Base-by-base conservation (phyloP, 2,113 vertebrate genomes). In the Actenoides hombroni region DNA sequence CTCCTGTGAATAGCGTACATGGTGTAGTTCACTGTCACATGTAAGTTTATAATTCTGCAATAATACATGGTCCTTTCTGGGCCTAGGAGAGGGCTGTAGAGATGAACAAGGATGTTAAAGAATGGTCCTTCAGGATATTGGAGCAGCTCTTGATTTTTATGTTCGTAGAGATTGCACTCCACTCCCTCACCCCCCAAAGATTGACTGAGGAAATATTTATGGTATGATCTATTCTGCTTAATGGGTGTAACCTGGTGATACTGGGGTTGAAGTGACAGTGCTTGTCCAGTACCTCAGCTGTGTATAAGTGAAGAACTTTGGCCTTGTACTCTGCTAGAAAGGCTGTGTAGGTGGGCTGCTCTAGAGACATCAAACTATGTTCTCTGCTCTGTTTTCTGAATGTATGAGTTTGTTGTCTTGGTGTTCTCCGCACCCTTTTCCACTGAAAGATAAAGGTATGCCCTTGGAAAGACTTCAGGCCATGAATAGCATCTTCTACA, bases 351-450 rank as follows among this genome's bases (percentile, higher is more conserved):
- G 33, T 40, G 13, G 24, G 42, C 49, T 44, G 57, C n/a, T 83
- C 60, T 39, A 46, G 42, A 64, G 79, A 16, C 13, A 33, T 17
- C 0, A 1, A 49, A 33, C 11, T 26, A 1, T 10, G 4, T 33
- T 87, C 18, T 88, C 24, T 44, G 56, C 48, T 70, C 26, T 67
- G 33, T 59, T 90, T 80, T 75, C 23, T 69, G 63, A 83, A 13
- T 28, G 13, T 28, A 4, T 24, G 46, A 61, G 31, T 71, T 75
- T 57, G 24, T 79, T 88, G 48, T 10, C 11, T 83, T 68, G 8
- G 5, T 83, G 67, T 56, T 73, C 28, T 69, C 12, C 83, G 44
- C 20, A 51, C 10, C 1, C 3, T 61, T 53, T 83, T 24, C 24
- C 29, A 13, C 6, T 64, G 35, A 44, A 79, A 46, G 9, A 13